Evolutionary conservation across 1,140 invertebrate genomes (phyloP).

Genomic region (Macrotrachela quadricornifera): DNA sequence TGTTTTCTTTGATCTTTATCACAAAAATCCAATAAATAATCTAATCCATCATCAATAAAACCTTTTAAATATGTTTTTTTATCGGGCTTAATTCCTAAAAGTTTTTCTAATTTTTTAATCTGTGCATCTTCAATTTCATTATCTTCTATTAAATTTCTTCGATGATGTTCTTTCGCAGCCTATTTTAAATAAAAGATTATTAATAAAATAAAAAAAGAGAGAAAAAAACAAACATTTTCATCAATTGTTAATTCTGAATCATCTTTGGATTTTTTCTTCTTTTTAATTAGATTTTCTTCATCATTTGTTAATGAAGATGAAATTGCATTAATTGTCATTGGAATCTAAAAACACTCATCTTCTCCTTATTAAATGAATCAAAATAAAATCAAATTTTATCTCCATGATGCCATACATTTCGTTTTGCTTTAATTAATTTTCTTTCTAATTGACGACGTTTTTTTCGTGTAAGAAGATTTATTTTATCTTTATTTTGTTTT

Average conservation of each 20-base stretch:
- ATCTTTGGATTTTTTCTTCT: neutral
- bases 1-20: constrained; percentile 4
- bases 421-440: constrained; percentile 4
- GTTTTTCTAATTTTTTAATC: constrained; percentile 2
- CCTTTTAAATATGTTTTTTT: constrained; percentile 1
- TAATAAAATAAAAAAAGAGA: too few relatives aligned
- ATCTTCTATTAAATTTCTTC: constrained; percentile 1
- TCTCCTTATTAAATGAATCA: too few relatives aligned
- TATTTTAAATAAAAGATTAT: too few relatives aligned
- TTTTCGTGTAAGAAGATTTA: neutral
- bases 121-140: constrained; percentile 6
- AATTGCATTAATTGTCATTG: too few relatives aligned
- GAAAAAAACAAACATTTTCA: too few relatives aligned
- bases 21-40: constrained; percentile 7
- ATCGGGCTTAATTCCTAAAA: constrained; percentile 5
- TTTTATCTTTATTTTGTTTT: neutral
- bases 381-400: neutral
- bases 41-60: constrained; percentile 7
- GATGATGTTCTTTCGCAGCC: neutral
- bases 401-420: neutral
- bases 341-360: too few relatives aligned
- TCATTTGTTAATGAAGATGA: too few relatives aligned
- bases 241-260: too few relatives aligned
- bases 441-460: constrained; percentile 1
- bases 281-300: neutral